Conservation (phyloP, 2,113 vertebrate genomes). For the Astur gentilis region DNA sequence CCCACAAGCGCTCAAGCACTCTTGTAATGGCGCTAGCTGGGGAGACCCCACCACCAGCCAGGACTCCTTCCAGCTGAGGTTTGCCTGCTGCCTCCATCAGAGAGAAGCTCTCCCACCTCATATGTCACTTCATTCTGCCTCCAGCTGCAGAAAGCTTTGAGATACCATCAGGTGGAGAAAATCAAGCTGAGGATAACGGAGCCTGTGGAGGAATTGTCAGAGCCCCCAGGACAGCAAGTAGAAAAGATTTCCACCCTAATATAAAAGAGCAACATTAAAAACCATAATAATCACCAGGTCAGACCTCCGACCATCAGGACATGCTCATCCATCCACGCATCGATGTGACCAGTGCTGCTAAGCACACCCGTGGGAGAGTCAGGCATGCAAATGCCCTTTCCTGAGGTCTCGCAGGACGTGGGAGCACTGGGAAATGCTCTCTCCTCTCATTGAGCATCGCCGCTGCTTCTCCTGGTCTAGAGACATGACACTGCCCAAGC, state of each 20-base stretch:
- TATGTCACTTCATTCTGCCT: not conserved
- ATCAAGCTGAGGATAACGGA: not conserved
- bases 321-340: not conserved
- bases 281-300: not conserved
- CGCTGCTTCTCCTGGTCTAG: not conserved
- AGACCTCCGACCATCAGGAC: not conserved
- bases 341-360: not conserved
- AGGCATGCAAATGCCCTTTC: not conserved
- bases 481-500: not conserved
- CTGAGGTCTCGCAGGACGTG: not conserved
- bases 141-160: not conserved
- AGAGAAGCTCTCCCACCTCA: not conserved
- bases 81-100: not conserved
- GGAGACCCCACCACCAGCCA: not conserved
- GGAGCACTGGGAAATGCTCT: not conserved
- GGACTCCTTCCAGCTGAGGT: not conserved
- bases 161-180: not conserved
- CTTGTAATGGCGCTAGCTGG: not conserved
- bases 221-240: not conserved
- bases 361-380: not conserved
- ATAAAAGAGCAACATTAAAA: not conserved
- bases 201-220: not conserved
- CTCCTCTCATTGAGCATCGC: not conserved
- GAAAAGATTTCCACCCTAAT: not conserved
- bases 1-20: accelerated